Base-by-base conservation (phyloP, 2,888 invertebrate species). In the Aphodius granarius region DNA sequence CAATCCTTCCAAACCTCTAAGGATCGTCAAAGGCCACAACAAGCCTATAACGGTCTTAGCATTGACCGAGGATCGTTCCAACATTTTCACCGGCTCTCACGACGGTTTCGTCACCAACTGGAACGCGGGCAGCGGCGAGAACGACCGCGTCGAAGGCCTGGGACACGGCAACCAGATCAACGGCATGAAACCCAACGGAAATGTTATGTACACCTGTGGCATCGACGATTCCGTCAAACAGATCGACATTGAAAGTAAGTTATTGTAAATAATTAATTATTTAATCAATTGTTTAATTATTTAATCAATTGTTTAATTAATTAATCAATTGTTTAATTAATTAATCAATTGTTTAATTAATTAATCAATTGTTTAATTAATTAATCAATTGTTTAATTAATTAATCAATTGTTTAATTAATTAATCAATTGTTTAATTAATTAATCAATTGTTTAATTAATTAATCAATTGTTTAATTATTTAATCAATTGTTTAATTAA, bases 91-190 rank as follows among this genome's bases (percentile, higher is more conserved):
- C 0, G 97, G 97, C 9, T 97, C 97, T 80, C 97, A 96, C 82
- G 98, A 98, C 84, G 98, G 98, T 3, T 92, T 92, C 77, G 94
- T 99, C 22, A 96, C 96, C 0, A 90, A 81, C 73, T 97, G 97
- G 97, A 92, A 94, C 83, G 93, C 94, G 0, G 89, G 89, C 2
- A 94, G 90, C 22, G 96, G 98, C n/a, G 93, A 94, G 80, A 96
- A 95, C 84, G 94, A 95, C 78, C 92, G 95, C 78, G 89, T 98
- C 2, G 87, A 89, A 68, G 97, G 97, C 15, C 89, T 89, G n/a
- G 97, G 98, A 0, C 99, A 99, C 87, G 97, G 95, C 0, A 98
- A 97, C 89, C 98, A 99, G 90, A 94, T 98, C 76, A 96, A 97
- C 84, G 96, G 95, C 73, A 95, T 99, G 92, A 90, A 91, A 72